phyloP scores from a whole-genome alignment of 2,888 invertebrate species.

The Cremastobaeus sp. region DNA sequence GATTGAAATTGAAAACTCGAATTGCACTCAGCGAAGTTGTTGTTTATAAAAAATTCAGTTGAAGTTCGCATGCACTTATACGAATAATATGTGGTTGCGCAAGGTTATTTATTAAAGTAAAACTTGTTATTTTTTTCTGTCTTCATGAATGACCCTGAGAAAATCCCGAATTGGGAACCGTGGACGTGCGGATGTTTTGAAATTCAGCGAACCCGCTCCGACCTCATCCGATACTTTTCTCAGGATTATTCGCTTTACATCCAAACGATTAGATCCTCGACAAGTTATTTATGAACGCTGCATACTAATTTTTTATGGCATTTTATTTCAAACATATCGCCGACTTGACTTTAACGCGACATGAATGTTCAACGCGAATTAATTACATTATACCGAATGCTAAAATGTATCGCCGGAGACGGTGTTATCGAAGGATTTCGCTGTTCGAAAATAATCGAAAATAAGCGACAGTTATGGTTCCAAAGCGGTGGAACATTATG shows the following conservation, averaged over 20 bases:
- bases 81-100: neutral
- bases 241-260: slow-evolving; percentile 11
- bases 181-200: slow-evolving; percentile 27
- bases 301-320: slow-evolving; percentile 13
- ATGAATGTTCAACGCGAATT: slow-evolving; percentile 1
- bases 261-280: slow-evolving; percentile 13
- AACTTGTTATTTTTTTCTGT: slow-evolving; percentile 14
- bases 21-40: too few relatives aligned
- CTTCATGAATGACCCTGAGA: slow-evolving; percentile 24
- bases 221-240: slow-evolving; percentile 19
- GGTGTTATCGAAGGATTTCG: too few relatives aligned
- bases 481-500: slow-evolving; percentile 5
- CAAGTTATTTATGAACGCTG: slow-evolving; percentile 18
- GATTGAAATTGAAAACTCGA: too few relatives aligned
- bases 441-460: too few relatives aligned
- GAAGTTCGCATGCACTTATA: too few relatives aligned
- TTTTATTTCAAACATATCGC: slow-evolving; percentile 4
- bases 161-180: slow-evolving; percentile 33
- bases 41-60: too few relatives aligned
- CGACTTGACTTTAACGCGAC: neutral
- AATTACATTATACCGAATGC: too few relatives aligned
- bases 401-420: too few relatives aligned
- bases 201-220: slow-evolving; percentile 2
- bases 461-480: neutral
- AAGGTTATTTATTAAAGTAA: slow-evolving; percentile 17